Evolutionary conservation across 2,113 vertebrate genomes (phyloP), one percentile per base, ranked within the genome.

Genomic region (Campylorhamphus procurvoides): DNA sequence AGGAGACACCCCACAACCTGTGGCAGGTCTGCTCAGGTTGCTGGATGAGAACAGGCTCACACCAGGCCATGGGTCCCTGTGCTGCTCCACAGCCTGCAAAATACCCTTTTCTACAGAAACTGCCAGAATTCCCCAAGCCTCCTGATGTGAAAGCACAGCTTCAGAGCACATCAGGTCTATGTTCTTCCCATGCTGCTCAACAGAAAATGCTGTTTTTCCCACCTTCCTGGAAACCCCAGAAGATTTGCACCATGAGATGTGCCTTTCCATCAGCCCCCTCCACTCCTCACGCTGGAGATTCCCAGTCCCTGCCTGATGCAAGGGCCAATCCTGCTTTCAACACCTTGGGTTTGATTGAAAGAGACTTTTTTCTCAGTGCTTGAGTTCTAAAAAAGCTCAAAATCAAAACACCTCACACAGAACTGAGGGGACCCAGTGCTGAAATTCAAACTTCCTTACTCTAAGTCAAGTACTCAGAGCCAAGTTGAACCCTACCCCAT

Each of bases 401-500:
- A 89, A 72, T 18, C 2, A n/a, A 39, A 14, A 50, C 12, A 10
- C 9, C 24, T 37, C 12, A 18, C 3, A 23, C 5, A 40, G 67
- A 19, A 42, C 42, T 14, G 42, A 58, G 11, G 35, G 33, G 10
- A 14, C 55, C 31, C 53, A 19, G 9, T 9, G 62, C 29, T 68
- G 62, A 17, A 35, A 28, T 22, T 5, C 31, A 71, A 50, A 31
- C 72, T 63, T 24, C 8, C 56, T 25, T 6, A 4, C 60, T 18
- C 69, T 2, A 17, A 50, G 35, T 16, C 40, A 46, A 3, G 11
- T 7, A 4, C 14, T 24, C 20, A 64, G 75, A 80, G 60, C 40
- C 13, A 44, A 39, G 37, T 25, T 58, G 18, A 44, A 23, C 37
- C 31, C 37, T 0, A 14, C 6, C 27, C 3, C 0, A 1, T 73